Evolutionary conservation across 2,888 invertebrate species (phyloP), one percentile per base, ranked within the genome.

Genomic region (Molorchus minor): DNA sequence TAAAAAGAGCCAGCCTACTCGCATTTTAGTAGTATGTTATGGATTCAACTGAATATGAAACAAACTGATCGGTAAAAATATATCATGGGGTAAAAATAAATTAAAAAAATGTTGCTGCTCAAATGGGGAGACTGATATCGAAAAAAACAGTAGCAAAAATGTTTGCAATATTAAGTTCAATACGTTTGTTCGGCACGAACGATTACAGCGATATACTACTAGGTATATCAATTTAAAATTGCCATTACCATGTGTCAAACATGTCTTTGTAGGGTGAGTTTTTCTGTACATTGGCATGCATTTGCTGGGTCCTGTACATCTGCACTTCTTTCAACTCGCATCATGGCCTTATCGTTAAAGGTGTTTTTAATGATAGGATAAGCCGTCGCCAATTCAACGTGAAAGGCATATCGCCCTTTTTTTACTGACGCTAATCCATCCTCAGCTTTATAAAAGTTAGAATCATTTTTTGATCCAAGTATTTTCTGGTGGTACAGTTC

Each of bases 401-500:
- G 77, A 64, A 77, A 80, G 4, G 80, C 80, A 36, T 76, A 80
- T 16, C 68, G 70, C 5, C 78, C 80, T 29, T 68, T 38, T 62
- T 67, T 64, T 2, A 79, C 73, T 38, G 69, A 49, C 10, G 58
- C 40, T 21, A 79, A 56, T 15, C 79, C 79, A 25, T 69, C 55
- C n/a, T 65, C 56, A 0, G 72, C 68, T n/a, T 62, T n/a, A 1
- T 75, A 43, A 58, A 76, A 77, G 41, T 74, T 72, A 0, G 71
- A 65, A 1, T 38, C 47, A 44, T 74, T 74, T 3, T 56, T 45
- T 15, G 44, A 56, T 1, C 54, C 51, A 1, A 71, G 5, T n/a
- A 89, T 84, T 77, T 87, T 89, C 68, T 82, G 84, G 3, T 82
- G 75, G 71, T 86, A 87, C 17, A 90, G 76, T 66, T 86, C 81